phyloP scores from a whole-genome alignment of 2,888 invertebrate genomes.

The Julus scanicus region DNA sequence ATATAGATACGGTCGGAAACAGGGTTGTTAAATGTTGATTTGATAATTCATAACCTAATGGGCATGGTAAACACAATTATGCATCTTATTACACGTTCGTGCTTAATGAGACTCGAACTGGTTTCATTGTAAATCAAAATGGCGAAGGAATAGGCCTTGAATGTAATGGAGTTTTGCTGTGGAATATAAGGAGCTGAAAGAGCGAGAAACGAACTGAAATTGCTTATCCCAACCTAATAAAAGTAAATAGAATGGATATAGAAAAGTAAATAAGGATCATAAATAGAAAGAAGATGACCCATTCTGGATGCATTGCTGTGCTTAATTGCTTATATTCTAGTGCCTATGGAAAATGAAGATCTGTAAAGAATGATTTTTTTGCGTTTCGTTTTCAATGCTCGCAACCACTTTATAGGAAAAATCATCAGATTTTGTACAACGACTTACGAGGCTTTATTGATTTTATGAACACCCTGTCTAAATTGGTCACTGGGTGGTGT shows the following conservation, averaged over 20 bases:
- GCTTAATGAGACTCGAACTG: background rate
- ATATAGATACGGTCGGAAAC: slow-evolving; percentile 7
- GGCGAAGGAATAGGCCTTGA: background rate
- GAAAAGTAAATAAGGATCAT: slow-evolving; percentile 42
- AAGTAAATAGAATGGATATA: slow-evolving; percentile 22
- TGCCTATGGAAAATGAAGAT: slow-evolving; percentile 9
- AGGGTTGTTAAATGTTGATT: slow-evolving; percentile 37
- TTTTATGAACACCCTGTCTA: background rate
- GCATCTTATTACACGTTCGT: slow-evolving; percentile 10
- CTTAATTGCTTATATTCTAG: background rate
- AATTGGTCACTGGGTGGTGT: slow-evolving; percentile 19
- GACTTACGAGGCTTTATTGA: background rate
- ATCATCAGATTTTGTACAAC: background rate
- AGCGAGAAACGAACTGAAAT: slow-evolving; percentile 21
- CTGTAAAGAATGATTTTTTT: background rate
- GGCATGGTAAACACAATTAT: slow-evolving; percentile 31
- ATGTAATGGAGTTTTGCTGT: background rate
- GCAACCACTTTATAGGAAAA: background rate
- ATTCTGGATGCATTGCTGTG: background rate
- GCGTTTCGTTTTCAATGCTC: background rate
- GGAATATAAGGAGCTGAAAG: background rate
- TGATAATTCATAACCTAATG: slow-evolving; percentile 35
- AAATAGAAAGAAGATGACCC: slow-evolving; percentile 32
- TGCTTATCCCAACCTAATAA: slow-evolving; percentile 34
- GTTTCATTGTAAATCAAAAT: slow-evolving; percentile 28